Evolutionary conservation across 2,113 vertebrate genomes (phyloP).

Genomic region (Chionodraco myersi): DNA sequence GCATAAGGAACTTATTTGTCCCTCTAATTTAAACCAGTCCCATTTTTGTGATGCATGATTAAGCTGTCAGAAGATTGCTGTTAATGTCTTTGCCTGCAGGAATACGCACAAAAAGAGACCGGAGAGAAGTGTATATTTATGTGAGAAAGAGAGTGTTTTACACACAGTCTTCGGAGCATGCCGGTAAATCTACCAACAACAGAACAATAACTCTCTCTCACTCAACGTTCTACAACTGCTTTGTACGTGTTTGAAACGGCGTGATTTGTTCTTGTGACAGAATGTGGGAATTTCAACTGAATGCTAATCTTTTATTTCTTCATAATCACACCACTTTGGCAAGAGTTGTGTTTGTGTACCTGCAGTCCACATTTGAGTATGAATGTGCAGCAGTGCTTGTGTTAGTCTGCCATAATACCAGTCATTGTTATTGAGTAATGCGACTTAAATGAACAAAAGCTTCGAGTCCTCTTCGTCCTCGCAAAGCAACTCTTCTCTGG

Average conservation of each 20-base stretch:
- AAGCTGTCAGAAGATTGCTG: conserved; percentile 58
- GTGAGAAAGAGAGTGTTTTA: conserved; percentile 8
- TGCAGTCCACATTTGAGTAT: conserved; percentile 1
- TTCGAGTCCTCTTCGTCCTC: conserved; percentile 22
- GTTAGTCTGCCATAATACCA: conserved; percentile 5
- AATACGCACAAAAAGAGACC: conserved; percentile 23
- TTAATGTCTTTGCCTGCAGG: conserved; percentile 46
- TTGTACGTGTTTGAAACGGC: neutral
- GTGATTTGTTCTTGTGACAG: conserved; percentile 23
- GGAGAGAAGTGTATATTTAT: neutral
- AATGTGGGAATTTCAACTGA: conserved; percentile 26
- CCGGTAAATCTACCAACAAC: conserved; percentile 8
- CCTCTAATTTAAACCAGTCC: conserved; percentile 62
- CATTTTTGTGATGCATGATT: conserved; percentile 58
- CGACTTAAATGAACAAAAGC: conserved; percentile 34
- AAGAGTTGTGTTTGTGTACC: conserved; percentile 15
- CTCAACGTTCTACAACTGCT: neutral
- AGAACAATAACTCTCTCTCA: neutral
- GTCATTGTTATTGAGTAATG: conserved; percentile 13
- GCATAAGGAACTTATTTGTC: conserved; percentile 52
- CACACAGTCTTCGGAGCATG: neutral
- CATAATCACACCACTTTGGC: neutral
- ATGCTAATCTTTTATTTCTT: conserved; percentile 25
- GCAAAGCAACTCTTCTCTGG: neutral
- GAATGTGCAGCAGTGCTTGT: neutral